Conservation (phyloP, 2,888 invertebrate species). For the Ochropleura plecta region DNA sequence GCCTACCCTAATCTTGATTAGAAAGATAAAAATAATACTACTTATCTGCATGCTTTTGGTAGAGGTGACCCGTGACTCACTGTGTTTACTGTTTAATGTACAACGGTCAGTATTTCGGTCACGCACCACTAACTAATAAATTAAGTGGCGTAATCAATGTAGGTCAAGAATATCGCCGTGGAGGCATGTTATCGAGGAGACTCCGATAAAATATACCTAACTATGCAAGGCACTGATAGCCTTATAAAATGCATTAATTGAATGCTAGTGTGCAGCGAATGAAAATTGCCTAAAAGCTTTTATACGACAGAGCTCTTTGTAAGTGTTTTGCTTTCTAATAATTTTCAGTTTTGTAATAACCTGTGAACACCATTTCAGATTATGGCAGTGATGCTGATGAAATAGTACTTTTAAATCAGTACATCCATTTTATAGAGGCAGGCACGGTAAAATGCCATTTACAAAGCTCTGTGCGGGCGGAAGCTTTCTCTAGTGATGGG, state of each 20-base stretch:
- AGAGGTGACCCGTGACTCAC: background rate
- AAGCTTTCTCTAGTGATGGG: conserved; percentile 47
- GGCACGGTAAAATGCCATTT: conserved; percentile 55
- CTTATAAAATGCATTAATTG: background rate
- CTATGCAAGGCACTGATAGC: conserved; percentile 12
- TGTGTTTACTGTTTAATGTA: conserved; percentile 14
- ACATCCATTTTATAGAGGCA: conserved; percentile 4
- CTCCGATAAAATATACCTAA: conserved; percentile 28
- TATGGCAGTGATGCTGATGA: background rate
- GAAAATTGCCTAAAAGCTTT: conserved; percentile 27
- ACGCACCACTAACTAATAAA: conserved; percentile 44
- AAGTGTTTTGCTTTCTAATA: background rate
- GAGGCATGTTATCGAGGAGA: conserved; percentile 21
- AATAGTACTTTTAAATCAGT: conserved; percentile 3
- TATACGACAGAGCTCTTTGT: background rate
- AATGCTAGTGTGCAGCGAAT: conserved; percentile 9
- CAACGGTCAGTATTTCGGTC: conserved; percentile 26
- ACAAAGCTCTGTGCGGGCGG: conserved; percentile 63
- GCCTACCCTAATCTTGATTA: background rate
- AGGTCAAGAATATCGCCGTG: conserved; percentile 45
- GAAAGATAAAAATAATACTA: background rate
- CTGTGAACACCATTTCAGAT: background rate
- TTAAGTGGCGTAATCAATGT: conserved; percentile 49
- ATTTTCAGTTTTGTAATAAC: conserved; percentile 1
- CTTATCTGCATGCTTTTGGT: conserved; percentile 7